A percentile compares a stretch with the other conserved stretches of the same genome.
These are phyloP conservation scores for Caenorhabditis becei DNA, from an alignment of 2,888 invertebrate species.

Conservation along the genomic window DNA sequence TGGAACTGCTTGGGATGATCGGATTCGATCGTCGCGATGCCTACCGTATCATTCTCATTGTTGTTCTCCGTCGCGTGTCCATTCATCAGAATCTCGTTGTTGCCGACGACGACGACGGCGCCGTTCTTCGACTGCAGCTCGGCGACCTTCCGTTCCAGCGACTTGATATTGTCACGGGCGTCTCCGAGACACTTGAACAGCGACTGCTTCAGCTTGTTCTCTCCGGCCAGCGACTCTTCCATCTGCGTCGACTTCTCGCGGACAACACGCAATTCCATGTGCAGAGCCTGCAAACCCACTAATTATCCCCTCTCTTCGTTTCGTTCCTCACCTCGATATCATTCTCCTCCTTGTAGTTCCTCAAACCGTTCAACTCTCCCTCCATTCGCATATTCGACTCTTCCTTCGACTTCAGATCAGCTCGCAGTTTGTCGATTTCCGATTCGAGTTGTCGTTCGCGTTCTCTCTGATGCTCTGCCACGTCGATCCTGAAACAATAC, in stretches of 20 bases:
- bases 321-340: conserved; percentile 59
- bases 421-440: conserved; percentile 68
- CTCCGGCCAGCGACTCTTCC: conserved; percentile 94
- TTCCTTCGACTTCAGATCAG: conserved; percentile 83
- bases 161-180: conserved; percentile 60
- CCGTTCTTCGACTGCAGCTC: conserved; percentile 44
- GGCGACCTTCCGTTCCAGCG: conserved; percentile 40
- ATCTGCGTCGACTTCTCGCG: conserved; percentile 94
- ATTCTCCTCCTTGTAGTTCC: conserved; percentile 84
- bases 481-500: conserved; percentile 48
- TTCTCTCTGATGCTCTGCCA: conserved; percentile 69
- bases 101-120: too few species aligned
- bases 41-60: conserved; percentile 58
- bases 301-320: too few species aligned
- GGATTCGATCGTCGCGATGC: neutral
- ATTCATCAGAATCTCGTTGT: conserved; percentile 42
- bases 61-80: conserved; percentile 40
- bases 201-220: conserved; percentile 97
- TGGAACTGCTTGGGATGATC: conserved; percentile 5
- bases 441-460: conserved; percentile 68
- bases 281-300: conserved; percentile 55
- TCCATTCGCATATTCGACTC: conserved; percentile 85
- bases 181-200: conserved; percentile 87
- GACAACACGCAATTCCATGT: conserved; percentile 83
- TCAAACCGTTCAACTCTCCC: conserved; percentile 85